Percentiles rank a stretch among this genome's conserved stretches.
These are phyloP conservation scores for Miniopterus natalensis DNA, from an alignment of 2,113 vertebrate species.

Conservation along the genomic window DNA sequence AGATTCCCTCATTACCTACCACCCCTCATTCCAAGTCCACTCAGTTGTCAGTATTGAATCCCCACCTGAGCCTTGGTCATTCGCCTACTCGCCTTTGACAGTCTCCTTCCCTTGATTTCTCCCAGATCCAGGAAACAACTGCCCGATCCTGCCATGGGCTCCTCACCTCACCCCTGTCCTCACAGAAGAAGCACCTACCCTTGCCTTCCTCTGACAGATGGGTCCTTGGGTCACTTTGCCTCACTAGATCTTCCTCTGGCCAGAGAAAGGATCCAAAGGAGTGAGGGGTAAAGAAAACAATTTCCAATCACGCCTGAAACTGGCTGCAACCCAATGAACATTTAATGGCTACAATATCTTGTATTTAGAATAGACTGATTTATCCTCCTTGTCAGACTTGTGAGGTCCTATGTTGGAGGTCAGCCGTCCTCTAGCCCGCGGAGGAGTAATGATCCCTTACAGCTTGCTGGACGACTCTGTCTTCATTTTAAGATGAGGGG, in stretches of 20 bases:
- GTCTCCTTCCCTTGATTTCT: background rate
- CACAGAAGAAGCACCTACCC: background rate
- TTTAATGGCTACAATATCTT: constrained; percentile 34
- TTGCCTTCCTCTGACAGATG: background rate
- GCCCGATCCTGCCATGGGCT: background rate
- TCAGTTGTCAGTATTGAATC: background rate
- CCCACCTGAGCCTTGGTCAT: background rate
- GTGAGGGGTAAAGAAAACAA: background rate
- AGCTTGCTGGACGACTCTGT: background rate
- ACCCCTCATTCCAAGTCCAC: background rate
- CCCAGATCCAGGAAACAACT: background rate
- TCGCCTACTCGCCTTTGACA: background rate
- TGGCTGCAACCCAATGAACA: background rate
- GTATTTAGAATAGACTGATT: background rate
- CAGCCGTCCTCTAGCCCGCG: background rate
- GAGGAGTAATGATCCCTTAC: constrained; percentile 46
- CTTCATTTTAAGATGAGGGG: constrained; percentile 59
- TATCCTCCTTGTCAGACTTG: constrained; percentile 21
- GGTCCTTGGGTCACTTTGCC: background rate
- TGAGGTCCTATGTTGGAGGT: constrained; percentile 20
- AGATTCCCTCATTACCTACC: background rate
- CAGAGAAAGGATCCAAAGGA: background rate
- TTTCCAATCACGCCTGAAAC: background rate
- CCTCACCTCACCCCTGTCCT: background rate
- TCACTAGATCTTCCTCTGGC: background rate